Base-by-base conservation (phyloP, 2,888 invertebrate species). In the Yponomeuta cagnagella region DNA sequence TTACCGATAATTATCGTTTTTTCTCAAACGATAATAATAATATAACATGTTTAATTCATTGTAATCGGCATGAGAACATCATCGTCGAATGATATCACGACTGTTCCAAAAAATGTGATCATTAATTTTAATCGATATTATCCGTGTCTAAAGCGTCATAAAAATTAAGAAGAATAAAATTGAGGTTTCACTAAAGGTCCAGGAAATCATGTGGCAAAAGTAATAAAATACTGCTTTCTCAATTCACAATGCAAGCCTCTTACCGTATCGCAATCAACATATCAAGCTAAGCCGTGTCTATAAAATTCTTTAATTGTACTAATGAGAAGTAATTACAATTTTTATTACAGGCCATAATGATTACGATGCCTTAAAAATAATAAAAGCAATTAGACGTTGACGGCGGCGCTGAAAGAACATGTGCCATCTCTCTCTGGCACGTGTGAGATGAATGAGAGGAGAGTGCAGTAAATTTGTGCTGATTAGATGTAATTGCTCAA, bases 271-370 rank as follows among this genome's bases (percentile, higher is more conserved):
- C 86, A 89, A 90, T 89, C 88, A 88, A 87, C 88, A 88, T 86
- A 89, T 89, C 88, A 88, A 86, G 63, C 86, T 85, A 83, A 84
- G 86, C 86, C 90, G 90, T 90, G 82, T 90, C 90, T 91, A 90
- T 91, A 90, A 91, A 88, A 90, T 90, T 89, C 91, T 90, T 67
- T 90, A 91, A 91, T 91, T 91, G 92, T 90, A 87, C 91, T 92
- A 92, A 92, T 92, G 90, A 92, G 91, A 89, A 90, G 90, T 91
- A 91, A 91, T 92, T 90, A 92, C 90, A 91, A 90, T 89, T 91
- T 92, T 91, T 92, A 92, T 91, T 87, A 86, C 89, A 81, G 52
- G 89, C 87, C 87, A 87, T 91, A 91, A 91, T 92, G 89, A 91
- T 91, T 92, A 92, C 91, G 92, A 91, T 91, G 91, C 86, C 89